Percentiles rank a stretch among this genome's conserved stretches.
Conservation (phyloP, 2,888 invertebrate genomes). For the Diloba caeruleocephala region DNA sequence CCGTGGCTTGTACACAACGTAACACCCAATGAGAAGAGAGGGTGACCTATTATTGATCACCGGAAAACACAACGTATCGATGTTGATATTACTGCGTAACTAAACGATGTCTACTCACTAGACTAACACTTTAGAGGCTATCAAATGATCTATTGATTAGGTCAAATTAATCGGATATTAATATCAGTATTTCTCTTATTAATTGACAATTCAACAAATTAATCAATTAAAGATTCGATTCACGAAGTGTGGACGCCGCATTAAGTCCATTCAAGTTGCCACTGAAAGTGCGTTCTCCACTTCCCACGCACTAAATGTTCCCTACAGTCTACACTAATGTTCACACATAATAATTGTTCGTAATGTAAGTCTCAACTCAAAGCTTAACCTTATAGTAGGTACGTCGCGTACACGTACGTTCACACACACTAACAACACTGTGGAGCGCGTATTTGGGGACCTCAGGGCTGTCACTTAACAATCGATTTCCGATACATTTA, state of each 20-base stretch:
- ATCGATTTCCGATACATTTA: too few species aligned
- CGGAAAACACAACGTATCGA: too few species aligned
- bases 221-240: neutral
- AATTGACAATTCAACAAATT: constrained; percentile 6
- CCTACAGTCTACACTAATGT: constrained; percentile 38
- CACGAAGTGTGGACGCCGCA: constrained; percentile 8
- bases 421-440: constrained; percentile 6
- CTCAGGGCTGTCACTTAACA: too few species aligned
- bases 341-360: constrained; percentile 41
- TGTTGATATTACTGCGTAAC: too few species aligned
- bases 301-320: constrained; percentile 34
- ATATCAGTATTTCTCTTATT: constrained; percentile 4
- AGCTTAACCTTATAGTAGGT: constrained; percentile 11
- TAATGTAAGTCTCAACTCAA: constrained; percentile 34
- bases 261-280: constrained; percentile 20
- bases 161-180: neutral
- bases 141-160: neutral
- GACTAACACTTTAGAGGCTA: neutral
- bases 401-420: constrained; percentile 14
- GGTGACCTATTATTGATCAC: too few species aligned
- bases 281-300: constrained; percentile 2
- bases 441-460: too few species aligned
- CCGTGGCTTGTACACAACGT: too few species aligned
- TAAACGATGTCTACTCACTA: too few species aligned
- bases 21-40: too few species aligned